Conservation (phyloP, 2,888 invertebrate genomes). For the Lymantria dispar region DNA sequence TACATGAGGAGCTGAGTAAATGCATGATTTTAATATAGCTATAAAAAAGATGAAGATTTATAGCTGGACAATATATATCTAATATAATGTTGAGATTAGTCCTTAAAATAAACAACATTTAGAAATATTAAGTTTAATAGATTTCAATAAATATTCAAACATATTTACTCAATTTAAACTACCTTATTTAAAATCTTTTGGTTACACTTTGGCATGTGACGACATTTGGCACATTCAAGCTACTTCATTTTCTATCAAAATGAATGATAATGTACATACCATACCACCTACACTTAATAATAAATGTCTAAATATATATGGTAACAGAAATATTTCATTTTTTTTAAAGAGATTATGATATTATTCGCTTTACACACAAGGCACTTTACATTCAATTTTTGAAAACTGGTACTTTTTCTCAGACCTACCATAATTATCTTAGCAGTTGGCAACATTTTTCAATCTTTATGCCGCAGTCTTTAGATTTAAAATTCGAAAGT, state of each 20-base stretch:
- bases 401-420: too few relatives aligned
- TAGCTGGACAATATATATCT: neutral
- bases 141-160: conserved; percentile 57
- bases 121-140: conserved; percentile 37
- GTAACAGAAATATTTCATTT: neutral
- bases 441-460: too few relatives aligned
- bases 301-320: neutral
- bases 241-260: conserved; percentile 30
- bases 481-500: too few relatives aligned
- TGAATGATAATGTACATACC: conserved; percentile 22
- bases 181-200: conserved; percentile 26
- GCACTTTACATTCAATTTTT: neutral
- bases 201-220: conserved; percentile 40
- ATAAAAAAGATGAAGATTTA: neutral
- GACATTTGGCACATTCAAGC: neutral
- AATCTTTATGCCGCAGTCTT: too few relatives aligned
- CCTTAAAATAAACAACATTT: neutral
- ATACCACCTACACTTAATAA: neutral
- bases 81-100: neutral
- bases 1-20: too few relatives aligned
- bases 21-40: too few relatives aligned
- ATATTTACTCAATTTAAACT: conserved; percentile 41
- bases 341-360: neutral
- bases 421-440: too few relatives aligned
- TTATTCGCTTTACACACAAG: neutral